These are phyloP conservation scores for Andrena fulva DNA, from an alignment of 2,888 invertebrate genomes.

Conservation along the genomic window DNA sequence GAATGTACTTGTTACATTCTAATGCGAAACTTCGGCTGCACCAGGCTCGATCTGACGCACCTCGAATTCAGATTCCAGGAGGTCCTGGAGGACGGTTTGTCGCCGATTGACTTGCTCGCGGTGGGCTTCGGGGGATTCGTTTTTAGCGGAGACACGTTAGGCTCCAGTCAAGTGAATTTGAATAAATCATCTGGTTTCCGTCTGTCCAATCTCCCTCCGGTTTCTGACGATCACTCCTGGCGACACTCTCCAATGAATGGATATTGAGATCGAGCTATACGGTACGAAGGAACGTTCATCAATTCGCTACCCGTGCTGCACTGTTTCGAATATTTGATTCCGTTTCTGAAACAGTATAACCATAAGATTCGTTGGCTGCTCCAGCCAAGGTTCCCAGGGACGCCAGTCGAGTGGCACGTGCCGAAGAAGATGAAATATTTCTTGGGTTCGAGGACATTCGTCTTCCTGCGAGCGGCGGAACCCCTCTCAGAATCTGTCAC, in stretches of 20 bases:
- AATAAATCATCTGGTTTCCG: not conserved
- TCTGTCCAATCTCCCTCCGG: not conserved
- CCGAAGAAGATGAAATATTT: slow-evolving; percentile 25
- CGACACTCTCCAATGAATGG: too few species aligned
- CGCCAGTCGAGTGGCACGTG: slow-evolving; percentile 24
- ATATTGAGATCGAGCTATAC: not conserved
- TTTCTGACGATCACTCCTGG: too few species aligned
- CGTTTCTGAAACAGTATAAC: not conserved
- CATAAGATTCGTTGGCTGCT: slow-evolving; percentile 2
- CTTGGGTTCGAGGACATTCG: slow-evolving; percentile 19
- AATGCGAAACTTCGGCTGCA: not conserved
- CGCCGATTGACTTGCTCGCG: not conserved
- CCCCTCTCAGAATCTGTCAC: slow-evolving; percentile 5
- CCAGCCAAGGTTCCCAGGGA: slow-evolving; percentile 7
- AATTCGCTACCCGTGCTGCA: too few species aligned
- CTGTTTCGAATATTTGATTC: not conserved
- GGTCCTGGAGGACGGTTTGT: not conserved
- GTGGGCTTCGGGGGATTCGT: not conserved
- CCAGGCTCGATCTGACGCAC: not conserved
- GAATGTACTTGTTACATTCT: slow-evolving; percentile 15
- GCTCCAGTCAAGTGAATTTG: not conserved
- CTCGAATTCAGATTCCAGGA: not conserved
- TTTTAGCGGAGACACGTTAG: not conserved
- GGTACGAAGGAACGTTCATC: too few species aligned
- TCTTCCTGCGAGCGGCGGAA: slow-evolving; percentile 4